Conservation (phyloP, 2,888 invertebrate genomes). For the Sabatieria punctata region DNA sequence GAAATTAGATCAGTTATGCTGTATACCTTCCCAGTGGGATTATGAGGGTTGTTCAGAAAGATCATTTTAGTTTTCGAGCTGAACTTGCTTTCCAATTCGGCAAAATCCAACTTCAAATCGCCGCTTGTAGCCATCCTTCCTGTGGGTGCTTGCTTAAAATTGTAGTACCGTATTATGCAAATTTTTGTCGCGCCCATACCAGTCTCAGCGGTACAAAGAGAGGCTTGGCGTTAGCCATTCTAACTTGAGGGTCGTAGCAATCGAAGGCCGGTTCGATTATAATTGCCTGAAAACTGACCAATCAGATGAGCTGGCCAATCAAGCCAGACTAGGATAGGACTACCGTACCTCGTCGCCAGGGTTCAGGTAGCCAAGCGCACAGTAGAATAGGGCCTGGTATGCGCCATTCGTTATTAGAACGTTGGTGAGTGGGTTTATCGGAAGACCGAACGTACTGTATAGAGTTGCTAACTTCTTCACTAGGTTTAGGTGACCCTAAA, state of each 20-base stretch:
- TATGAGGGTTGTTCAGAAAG: slow-evolving; percentile 91
- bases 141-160: neutral
- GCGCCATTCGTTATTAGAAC: slow-evolving; percentile 78
- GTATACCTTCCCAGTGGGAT: slow-evolving; percentile 82
- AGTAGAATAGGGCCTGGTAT: slow-evolving; percentile 74
- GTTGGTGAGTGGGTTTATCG: slow-evolving; percentile 68
- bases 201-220: slow-evolving; percentile 69
- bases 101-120: slow-evolving; percentile 72
- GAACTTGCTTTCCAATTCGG: slow-evolving; percentile 61
- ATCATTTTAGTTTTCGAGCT: slow-evolving; percentile 76
- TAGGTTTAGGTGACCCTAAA: slow-evolving; percentile 72
- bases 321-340: neutral
- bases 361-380: slow-evolving; percentile 69
- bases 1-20: neutral
- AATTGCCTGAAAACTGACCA: slow-evolving; percentile 50
- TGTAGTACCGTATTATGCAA: no score
- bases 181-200: no score
- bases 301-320: neutral
- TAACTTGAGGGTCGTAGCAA: slow-evolving; percentile 88
- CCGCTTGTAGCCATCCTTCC: slow-evolving; percentile 44
- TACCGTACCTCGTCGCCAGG: slow-evolving; percentile 44
- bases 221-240: slow-evolving; percentile 64
- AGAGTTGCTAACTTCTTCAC: slow-evolving; percentile 64
- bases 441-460: slow-evolving; percentile 56
- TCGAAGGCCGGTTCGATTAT: slow-evolving; percentile 97